These are phyloP conservation scores for Drosophila erecta DNA, from an alignment of 1,140 invertebrate genomes.

Conservation along the genomic window DNA sequence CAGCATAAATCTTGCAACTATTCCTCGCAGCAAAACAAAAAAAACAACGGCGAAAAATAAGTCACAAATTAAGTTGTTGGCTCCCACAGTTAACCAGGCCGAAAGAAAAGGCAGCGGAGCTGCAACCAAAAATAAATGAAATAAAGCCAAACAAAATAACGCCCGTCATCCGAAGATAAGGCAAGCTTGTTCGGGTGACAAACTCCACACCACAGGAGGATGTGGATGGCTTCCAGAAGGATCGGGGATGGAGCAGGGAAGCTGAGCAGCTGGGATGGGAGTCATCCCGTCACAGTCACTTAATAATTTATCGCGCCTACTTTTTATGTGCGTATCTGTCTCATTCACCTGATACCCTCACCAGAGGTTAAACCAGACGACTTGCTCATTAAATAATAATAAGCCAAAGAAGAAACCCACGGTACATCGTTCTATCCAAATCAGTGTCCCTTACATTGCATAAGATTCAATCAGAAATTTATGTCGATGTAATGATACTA, in stretches of 20 bases:
- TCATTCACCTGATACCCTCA: conserved; percentile 11
- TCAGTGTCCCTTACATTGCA: too few relatives aligned
- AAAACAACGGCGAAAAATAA: conserved; percentile 50
- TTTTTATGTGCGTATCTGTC: conserved; percentile 23
- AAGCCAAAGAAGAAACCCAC: not conserved
- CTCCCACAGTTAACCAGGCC: conserved; percentile 72
- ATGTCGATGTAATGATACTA: not conserved
- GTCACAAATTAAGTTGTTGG: conserved; percentile 81
- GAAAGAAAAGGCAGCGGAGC: conserved; percentile 24
- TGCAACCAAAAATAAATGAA: conserved; percentile 48
- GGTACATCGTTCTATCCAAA: too few relatives aligned
- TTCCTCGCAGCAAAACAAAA: conserved; percentile 16
- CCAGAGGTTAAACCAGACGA: not conserved
- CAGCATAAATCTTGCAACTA: conserved; percentile 59
- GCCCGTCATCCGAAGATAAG: conserved; percentile 66
- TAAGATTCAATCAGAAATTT: too few relatives aligned
- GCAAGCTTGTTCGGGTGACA: conserved; percentile 54
- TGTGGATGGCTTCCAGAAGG: conserved; percentile 30
- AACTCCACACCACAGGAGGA: conserved; percentile 55
- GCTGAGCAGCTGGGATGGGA: conserved; percentile 12
- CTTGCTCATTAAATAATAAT: not conserved
- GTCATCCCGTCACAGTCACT: conserved; percentile 53
- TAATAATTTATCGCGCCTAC: conserved; percentile 74
- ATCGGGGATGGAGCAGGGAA: conserved; percentile 3
- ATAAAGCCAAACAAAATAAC: conserved; percentile 49